Evolutionary conservation across 53 echinoderm and acorn worm species (phyloP).

Genomic region (Holothuria scabra): DNA sequence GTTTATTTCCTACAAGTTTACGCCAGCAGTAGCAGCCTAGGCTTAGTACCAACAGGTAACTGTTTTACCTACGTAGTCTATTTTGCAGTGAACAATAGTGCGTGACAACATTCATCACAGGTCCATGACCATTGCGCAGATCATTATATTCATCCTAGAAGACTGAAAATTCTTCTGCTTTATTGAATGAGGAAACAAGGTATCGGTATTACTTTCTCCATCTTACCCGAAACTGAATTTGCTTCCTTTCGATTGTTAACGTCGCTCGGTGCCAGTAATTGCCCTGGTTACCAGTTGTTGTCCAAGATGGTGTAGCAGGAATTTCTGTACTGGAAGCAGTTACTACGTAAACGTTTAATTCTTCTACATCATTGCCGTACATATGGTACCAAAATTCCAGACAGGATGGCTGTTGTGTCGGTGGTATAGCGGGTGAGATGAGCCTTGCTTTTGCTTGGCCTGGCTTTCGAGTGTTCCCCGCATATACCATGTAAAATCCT

Average conservation of each 20-base stretch:
- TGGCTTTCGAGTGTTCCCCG: conserved; percentile 13
- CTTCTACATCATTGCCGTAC: conserved; percentile 79
- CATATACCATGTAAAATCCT: conserved; percentile 81
- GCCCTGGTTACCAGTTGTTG: conserved; percentile 60
- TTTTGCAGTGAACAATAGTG: no score
- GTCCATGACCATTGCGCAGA: no score
- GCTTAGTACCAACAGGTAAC: no score
- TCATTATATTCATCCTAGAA: no score
- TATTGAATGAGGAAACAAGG: no score
- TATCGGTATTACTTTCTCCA: no score
- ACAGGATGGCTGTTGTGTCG: conserved; percentile 57
- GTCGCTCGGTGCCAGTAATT: conserved; percentile 85
- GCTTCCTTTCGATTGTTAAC: conserved; percentile 44
- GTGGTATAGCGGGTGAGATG: conserved; percentile 57
- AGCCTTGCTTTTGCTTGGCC: conserved; percentile 63
- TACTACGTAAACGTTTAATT: conserved; percentile 76
- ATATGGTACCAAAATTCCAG: conserved; percentile 93
- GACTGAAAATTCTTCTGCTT: no score
- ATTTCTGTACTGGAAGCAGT: conserved; percentile 32
- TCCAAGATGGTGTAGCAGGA: conserved; percentile 59
- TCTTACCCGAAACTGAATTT: no score
- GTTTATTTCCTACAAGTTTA: no score
- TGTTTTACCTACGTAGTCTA: no score
- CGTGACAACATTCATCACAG: no score
- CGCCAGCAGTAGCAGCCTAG: no score